Evolutionary conservation across 1,140 invertebrate genomes (phyloP), one percentile per base, ranked within the genome.

Genomic region (Platyscapa corneri): DNA sequence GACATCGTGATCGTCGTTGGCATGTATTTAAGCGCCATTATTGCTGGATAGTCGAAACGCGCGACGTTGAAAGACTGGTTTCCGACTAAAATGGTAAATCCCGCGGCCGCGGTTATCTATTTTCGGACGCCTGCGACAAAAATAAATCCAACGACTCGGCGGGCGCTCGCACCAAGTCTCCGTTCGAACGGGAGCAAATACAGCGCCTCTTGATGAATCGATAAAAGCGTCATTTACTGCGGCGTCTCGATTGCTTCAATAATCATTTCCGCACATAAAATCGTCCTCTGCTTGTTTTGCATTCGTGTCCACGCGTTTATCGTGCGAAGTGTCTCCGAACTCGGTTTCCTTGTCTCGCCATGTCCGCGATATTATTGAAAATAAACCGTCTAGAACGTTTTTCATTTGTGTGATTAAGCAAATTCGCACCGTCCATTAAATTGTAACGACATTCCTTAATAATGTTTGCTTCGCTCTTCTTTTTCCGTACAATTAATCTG

Each of bases 101-200:
- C 18, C 56, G 46, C 23, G n/a, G 53, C 12, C 12, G 46, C 30
- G 49, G 42, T 46, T 30, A 30, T 23, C 81, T 83, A 83, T 83
- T 83, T 83, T 75, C 49, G 46, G 65, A 49, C 14, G 46, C 2
- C 53, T 27, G 60, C 81, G 56, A 60, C 53, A 2, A n/a, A 83
- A 83, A 83, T 83, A 83, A 83, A 83, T 83, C 34, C 67, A 42
- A 32, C 75, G 46, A 82, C 70, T 83, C 70, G 81, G 32, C 65
- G 30, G 32, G 32, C 65, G 30, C 30, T 14, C n/a, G 65, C n/a
- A 30, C 42, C 8, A 53, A 34, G 23, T 10, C 27, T 60, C 23
- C 23, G 56, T 10, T 60, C 56, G 56, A 14, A 1, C 23, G 23
- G 1, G 23, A 60, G 56, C 20, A 10, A 60, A 60, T n/a, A n/a